Evolutionary conservation across 2,113 vertebrate genomes (phyloP), one percentile per base, ranked within the genome.

Genomic region (Otis tarda): DNA sequence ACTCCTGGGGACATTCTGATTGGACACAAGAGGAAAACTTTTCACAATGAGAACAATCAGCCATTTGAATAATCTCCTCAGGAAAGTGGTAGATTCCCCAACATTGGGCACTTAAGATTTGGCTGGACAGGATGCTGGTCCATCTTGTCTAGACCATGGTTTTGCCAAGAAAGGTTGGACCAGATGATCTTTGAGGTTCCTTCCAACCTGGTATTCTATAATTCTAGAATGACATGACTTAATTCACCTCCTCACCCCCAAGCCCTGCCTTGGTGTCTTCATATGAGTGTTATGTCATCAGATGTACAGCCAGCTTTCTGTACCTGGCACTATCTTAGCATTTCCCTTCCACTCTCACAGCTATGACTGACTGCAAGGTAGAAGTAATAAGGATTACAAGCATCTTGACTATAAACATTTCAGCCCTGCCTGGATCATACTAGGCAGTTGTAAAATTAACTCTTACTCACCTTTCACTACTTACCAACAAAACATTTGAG

Each of bases 311-410:
- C 53, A 82, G 41, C 22, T 55, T 61, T 57, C 21, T 7, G 22
- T 6, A 63, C 18, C 74, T 22, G 31, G 18, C 28, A 37, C 9
- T 0, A 4, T 18, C 53, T 63, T 25, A 50, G 25, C 5, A 1
- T 33, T 67, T 78, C 47, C 68, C 37, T 78, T 70, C 69, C 21
- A n/a, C 19, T 65, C 69, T 43, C 49, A 59, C 69, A 63, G 24
- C 33, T 39, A 55, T 3, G 3, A 61, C 0, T 24, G 39, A 81
- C 56, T 10, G 9, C 0, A 4, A 52, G 21, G 16, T 3, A 75
- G 61, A 90, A 93, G 67, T 23, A 78, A 55, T 27, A 14, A 83
- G 39, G 24, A 74, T 52, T 55, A 67, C 20, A 47, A 28, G 33
- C 7, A 73, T 16, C 49, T 56, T 68, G 35, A 80, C 23, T 25